phyloP scores from a whole-genome alignment of 2,797 vertebrate species.

The Coilia nasus region DNA sequence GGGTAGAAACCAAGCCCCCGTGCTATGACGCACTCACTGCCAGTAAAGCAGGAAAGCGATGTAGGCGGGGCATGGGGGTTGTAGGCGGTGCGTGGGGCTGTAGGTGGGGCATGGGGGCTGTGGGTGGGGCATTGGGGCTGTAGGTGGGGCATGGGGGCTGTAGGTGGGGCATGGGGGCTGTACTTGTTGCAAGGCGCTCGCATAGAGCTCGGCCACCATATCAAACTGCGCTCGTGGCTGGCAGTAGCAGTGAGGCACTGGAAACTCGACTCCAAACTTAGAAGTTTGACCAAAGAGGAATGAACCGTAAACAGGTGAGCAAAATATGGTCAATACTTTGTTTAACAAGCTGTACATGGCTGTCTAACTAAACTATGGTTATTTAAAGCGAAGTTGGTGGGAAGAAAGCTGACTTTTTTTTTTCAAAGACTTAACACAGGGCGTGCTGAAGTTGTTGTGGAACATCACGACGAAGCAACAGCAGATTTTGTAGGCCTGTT shows the following conservation, averaged over 20 bases:
- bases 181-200: not conserved
- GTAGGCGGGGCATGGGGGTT: not conserved
- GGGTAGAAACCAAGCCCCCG: not conserved
- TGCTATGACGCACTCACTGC: not conserved
- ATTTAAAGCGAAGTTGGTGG: too few species aligned
- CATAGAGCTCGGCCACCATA: not conserved
- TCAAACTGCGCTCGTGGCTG: not conserved
- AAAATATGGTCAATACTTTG: slow-evolving; percentile 63
- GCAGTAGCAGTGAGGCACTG: not conserved
- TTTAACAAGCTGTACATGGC: not conserved
- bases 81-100: too few species aligned
- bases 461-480: not conserved
- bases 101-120: not conserved
- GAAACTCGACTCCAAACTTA: not conserved
- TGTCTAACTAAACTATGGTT: too few species aligned
- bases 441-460: not conserved
- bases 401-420: not conserved
- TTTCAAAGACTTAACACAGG: not conserved
- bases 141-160: not conserved
- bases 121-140: too few species aligned
- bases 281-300: slow-evolving; percentile 17
- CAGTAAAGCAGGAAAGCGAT: not conserved
- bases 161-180: not conserved
- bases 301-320: slow-evolving; percentile 54
- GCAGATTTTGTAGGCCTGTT: not conserved